phyloP scores from a whole-genome alignment of 2,888 invertebrate species.

The Pecten maximus region DNA sequence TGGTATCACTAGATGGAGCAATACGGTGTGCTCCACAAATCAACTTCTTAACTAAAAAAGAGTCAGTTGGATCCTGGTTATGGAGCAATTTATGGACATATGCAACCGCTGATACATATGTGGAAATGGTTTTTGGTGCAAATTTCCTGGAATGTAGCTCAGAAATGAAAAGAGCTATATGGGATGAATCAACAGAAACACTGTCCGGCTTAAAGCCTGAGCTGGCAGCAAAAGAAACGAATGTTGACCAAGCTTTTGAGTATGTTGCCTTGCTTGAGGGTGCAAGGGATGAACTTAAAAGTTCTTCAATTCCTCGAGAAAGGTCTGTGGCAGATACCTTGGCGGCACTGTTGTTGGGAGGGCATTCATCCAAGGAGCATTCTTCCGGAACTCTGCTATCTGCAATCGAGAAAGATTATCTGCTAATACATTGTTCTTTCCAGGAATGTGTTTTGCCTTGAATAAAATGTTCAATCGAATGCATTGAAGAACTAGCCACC shows the following conservation, averaged over 20 bases:
- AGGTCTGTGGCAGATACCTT: background rate
- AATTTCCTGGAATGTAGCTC: background rate
- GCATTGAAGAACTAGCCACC: background rate
- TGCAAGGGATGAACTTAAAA: background rate
- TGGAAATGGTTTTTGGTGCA: conserved; percentile 36
- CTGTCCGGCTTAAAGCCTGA: background rate
- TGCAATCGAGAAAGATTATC: conserved; percentile 28
- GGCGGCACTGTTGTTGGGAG: background rate
- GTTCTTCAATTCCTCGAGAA: background rate
- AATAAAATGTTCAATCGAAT: background rate
- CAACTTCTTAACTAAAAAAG: conserved; percentile 36
- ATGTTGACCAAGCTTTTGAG: background rate
- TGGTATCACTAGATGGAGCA: background rate
- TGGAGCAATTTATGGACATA: conserved; percentile 30
- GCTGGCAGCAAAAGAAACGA: background rate
- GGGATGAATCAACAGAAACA: background rate
- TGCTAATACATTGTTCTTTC: background rate
- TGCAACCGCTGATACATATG: conserved; percentile 26
- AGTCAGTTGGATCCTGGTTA: conserved; percentile 14
- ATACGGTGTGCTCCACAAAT: background rate
- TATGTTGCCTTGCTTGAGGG: conserved; percentile 1
- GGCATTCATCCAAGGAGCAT: conserved; percentile 37
- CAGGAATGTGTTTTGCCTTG: background rate
- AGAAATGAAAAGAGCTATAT: conserved; percentile 25
- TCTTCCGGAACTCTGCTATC: conserved; percentile 33